Evolutionary conservation across 2,113 vertebrate genomes (phyloP).

Genomic region (Myiagra hebetior): DNA sequence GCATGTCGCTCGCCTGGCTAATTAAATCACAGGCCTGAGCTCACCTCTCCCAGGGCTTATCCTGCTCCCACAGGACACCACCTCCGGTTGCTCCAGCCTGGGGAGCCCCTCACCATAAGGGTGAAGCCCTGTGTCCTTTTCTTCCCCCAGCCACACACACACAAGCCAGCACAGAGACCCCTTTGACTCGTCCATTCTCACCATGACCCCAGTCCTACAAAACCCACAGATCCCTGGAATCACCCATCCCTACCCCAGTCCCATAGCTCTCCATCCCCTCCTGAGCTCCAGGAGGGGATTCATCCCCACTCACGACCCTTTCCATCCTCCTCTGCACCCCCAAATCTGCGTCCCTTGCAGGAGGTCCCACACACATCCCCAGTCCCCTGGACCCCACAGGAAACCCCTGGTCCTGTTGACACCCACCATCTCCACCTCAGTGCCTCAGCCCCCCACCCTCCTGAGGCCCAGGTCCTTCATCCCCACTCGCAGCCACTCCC

Average conservation of each 20-base stretch:
- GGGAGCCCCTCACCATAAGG: not conserved
- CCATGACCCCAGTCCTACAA: rapidly evolving
- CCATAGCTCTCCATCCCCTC: rapidly evolving
- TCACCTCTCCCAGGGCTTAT: not conserved
- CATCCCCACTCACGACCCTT: rapidly evolving
- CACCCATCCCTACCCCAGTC: not conserved
- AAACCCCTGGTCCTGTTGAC: not conserved
- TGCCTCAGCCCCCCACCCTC: not conserved
- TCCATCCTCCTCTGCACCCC: not conserved
- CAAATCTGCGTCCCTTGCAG: not conserved
- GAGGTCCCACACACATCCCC: not conserved
- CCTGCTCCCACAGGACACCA: not conserved
- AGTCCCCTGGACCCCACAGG: not conserved
- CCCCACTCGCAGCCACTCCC: not conserved
- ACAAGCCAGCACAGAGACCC: not conserved
- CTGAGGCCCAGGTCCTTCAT: not conserved
- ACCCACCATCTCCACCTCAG: not conserved
- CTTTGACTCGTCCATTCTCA: too few species aligned
- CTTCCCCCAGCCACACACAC: not conserved
- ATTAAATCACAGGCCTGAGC: not conserved
- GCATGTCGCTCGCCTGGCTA: not conserved
- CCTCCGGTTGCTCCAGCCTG: rapidly evolving
- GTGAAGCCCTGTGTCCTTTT: not conserved
- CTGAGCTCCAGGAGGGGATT: not conserved
- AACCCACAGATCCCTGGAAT: not conserved